Percentiles rank a stretch among this genome's conserved stretches.
These are phyloP conservation scores for Clamator glandarius DNA, from an alignment of 2,797 vertebrate genomes.

Conservation along the genomic window DNA sequence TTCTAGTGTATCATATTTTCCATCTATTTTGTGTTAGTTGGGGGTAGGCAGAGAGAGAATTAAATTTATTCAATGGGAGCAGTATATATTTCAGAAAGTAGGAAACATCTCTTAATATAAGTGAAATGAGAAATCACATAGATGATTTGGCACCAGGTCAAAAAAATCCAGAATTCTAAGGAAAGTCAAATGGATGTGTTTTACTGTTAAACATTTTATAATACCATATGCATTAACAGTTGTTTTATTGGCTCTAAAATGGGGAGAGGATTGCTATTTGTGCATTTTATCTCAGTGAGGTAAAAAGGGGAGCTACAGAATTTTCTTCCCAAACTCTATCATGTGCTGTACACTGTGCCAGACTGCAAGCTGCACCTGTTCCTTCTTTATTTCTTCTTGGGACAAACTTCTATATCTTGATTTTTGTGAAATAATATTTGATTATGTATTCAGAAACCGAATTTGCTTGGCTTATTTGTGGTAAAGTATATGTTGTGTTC, in stretches of 20 bases:
- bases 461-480: neutral
- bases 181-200: conserved; percentile 23
- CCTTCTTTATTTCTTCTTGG: neutral
- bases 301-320: conserved; percentile 3
- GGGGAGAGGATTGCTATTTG: neutral
- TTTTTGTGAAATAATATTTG: neutral
- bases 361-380: conserved; percentile 3
- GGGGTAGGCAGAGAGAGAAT: neutral
- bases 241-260: neutral
- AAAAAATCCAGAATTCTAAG: conserved; percentile 29
- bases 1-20: conserved; percentile 20
- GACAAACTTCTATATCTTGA: neutral
- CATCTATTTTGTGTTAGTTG: conserved; percentile 47
- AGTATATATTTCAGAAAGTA: conserved; percentile 36
- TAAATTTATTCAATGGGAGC: neutral
- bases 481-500: neutral
- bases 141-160: conserved; percentile 2
- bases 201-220: conserved; percentile 16
- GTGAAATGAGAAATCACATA: conserved; percentile 5
- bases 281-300: neutral
- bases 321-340: neutral
- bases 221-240: neutral
- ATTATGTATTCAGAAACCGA: neutral
- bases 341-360: neutral
- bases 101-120: conserved; percentile 11